Conservation (phyloP, 2,888 invertebrate species). For the Frankliniella intonsa region DNA sequence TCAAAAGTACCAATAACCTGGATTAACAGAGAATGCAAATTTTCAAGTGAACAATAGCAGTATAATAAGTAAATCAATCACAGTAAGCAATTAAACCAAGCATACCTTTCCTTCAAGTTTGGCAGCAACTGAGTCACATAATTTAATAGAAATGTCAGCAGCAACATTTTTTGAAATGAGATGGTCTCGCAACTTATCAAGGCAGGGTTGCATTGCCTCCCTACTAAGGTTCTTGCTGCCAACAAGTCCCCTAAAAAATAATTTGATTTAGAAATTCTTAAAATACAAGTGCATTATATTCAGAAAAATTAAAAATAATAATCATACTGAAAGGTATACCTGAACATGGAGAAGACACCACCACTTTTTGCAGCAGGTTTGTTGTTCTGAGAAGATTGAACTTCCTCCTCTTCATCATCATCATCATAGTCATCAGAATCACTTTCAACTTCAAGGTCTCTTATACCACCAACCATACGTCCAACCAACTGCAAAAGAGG, state of each 20-base stretch:
- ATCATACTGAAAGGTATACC: constrained; percentile 42
- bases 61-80: not conserved
- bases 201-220: constrained; percentile 74
- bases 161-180: constrained; percentile 97
- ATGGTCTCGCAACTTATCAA: constrained; percentile 93
- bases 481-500: constrained; percentile 62
- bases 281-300: constrained; percentile 24
- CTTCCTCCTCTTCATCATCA: constrained; percentile 43
- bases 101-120: constrained; percentile 82
- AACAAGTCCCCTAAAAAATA: constrained; percentile 60
- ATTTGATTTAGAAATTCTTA: constrained; percentile 14
- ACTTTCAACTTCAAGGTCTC: constrained; percentile 75
- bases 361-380: constrained; percentile 42
- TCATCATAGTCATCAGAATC: constrained; percentile 61
- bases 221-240: constrained; percentile 79
- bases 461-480: constrained; percentile 76
- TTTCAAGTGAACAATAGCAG: constrained; percentile 17
- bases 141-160: constrained; percentile 85
- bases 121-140: constrained; percentile 87
- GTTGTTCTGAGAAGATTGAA: constrained; percentile 41
- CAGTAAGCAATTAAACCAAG: not conserved
- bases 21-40: constrained; percentile 33
- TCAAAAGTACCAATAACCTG: constrained; percentile 89
- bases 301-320: constrained; percentile 17
- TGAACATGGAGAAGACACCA: constrained; percentile 82